These are phyloP conservation scores for Nyctibius bracteatus DNA, from an alignment of 2,113 vertebrate species.

Conservation along the genomic window DNA sequence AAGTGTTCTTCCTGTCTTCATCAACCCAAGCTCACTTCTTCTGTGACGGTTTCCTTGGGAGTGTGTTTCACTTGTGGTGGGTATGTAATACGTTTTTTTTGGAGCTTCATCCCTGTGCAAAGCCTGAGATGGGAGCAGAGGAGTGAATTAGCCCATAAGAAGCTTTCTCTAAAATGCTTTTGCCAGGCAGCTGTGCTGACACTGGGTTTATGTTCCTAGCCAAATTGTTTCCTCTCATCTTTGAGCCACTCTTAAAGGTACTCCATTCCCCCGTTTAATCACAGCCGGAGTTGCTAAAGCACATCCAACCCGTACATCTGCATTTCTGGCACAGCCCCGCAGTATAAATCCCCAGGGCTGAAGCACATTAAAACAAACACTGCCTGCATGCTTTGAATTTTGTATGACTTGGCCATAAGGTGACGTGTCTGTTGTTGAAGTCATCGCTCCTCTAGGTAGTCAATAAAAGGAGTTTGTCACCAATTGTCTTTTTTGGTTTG, in stretches of 20 bases:
- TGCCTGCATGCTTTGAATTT: background rate
- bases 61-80: background rate
- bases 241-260: background rate
- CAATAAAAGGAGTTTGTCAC: conserved; percentile 39
- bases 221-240: background rate
- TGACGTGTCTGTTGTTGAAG: background rate
- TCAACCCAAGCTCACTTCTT: background rate
- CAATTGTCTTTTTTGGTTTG: background rate
- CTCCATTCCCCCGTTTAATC: background rate
- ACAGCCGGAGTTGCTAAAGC: background rate
- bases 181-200: background rate
- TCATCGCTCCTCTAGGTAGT: background rate
- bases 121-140: background rate
- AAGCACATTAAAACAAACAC: background rate
- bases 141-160: background rate
- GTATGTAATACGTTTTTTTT: background rate
- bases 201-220: background rate
- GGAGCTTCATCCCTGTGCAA: background rate
- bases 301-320: background rate
- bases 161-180: background rate
- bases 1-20: background rate
- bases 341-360: background rate
- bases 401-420: background rate
- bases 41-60: background rate
- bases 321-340: background rate